Evolutionary conservation across 2,113 vertebrate species (phyloP).

Genomic region (Silurus meridionalis): DNA sequence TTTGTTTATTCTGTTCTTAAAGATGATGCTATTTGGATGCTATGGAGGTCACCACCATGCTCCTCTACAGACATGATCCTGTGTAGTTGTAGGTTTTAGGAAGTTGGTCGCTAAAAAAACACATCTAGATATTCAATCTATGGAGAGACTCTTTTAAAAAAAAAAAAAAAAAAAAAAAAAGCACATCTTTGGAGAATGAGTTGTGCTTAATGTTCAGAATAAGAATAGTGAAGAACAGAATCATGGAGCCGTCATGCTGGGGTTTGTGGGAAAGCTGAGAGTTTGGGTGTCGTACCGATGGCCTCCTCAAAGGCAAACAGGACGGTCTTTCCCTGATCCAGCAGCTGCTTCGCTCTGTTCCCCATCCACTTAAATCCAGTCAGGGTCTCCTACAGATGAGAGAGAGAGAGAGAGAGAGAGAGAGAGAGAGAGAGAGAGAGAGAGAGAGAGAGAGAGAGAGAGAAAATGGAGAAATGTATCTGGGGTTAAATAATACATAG

Average conservation of each 20-base stretch:
- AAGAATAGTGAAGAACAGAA: too few species aligned
- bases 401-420: background rate
- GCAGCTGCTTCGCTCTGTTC: constrained; percentile 87
- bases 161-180: too few species aligned
- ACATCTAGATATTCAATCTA: background rate
- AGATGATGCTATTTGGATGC: too few species aligned
- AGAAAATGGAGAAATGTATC: background rate
- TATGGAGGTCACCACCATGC: too few species aligned
- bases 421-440: background rate
- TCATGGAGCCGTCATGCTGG: too few species aligned
- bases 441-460: background rate
- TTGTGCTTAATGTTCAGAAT: too few species aligned
- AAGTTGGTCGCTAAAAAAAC: background rate
- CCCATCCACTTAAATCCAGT: constrained; percentile 99
- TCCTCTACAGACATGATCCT: too few species aligned
- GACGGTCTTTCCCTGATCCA: constrained; percentile 87
- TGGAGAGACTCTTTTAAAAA: too few species aligned
- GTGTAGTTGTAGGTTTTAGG: background rate
- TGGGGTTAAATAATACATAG: too few species aligned
- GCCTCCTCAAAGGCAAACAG: constrained; percentile 98
- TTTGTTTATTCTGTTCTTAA: too few species aligned
- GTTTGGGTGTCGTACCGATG: constrained; percentile 78
- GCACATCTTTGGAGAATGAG: too few species aligned
- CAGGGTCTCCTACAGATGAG: constrained; percentile 83
- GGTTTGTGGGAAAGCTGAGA: background rate